Evolutionary conservation across 2,113 vertebrate species (phyloP), one percentile per base, ranked within the genome.

Genomic region (Vireo altiloquus): DNA sequence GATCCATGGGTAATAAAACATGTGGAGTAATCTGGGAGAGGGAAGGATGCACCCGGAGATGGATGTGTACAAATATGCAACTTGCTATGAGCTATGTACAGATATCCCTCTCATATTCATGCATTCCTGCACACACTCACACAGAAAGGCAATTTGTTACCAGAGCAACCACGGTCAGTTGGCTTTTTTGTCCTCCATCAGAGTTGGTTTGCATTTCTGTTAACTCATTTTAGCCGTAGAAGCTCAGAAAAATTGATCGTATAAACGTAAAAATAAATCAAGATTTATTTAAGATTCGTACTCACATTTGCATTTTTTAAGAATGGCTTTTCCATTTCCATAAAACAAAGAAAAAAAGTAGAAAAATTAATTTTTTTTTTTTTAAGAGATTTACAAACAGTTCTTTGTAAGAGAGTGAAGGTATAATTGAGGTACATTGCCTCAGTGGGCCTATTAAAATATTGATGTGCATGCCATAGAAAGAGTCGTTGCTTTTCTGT

Each of bases 71-170:
- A 91, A 79, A 87, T 75, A 21, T 33, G 64, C 22, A 54, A 19
- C 39, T 83, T 52, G 68, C 82, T 39, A 13, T 33, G 68, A 95
- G 88, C 82, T 50, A 6, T 15, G 14, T 7, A 33, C 52, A 56
- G 56, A 74, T 52, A 54, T 70, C 63, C 2, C 7, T 59, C 90
- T 94, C 80, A 78, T 93, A 70, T 77, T 91, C 90, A 82, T 88
- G 90, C 90, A 81, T 82, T 80, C 74, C 77, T 95, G 74, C 77
- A 90, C 82, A 93, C 53, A 18, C 59, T 79, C 60, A 27, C 37
- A 76, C 35, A 61, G 47, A 88, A 93, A 96, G 82, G 81, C 88
- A 96, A 95, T 96, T 95, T 97, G 94, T 97, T 96, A 78, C 96
- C 94, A 86, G 91, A 97, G 95, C 95, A 97, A 96, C 94, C 89